Conservation (phyloP, 2,888 invertebrate genomes). For the Netelia inedita region DNA sequence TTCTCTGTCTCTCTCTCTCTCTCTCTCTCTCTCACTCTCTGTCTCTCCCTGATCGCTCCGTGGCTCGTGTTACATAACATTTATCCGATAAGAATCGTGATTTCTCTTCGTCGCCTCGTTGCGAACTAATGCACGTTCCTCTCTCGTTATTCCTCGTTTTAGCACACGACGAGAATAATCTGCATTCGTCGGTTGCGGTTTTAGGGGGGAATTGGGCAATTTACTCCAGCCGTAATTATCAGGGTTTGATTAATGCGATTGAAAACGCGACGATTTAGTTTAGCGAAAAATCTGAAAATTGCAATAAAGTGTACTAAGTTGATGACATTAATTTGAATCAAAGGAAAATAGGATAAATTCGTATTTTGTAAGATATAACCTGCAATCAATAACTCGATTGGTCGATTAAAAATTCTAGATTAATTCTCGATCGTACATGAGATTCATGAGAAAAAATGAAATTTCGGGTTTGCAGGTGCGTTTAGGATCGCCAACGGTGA, state of each 20-base stretch:
- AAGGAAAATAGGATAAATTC: too few relatives aligned
- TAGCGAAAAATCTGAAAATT: too few relatives aligned
- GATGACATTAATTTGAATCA: too few relatives aligned
- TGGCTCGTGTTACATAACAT: slow-evolving; percentile 51
- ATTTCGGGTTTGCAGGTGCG: slow-evolving; percentile 78
- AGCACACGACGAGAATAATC: too few relatives aligned
- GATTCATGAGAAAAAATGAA: slow-evolving; percentile 64
- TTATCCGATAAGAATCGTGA: slow-evolving; percentile 37
- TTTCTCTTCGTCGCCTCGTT: slow-evolving; percentile 70
- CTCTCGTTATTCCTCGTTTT: not conserved
- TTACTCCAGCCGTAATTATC: not conserved
- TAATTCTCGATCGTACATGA: too few relatives aligned
- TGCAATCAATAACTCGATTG: too few relatives aligned
- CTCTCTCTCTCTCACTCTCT: not conserved
- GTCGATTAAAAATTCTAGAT: too few relatives aligned
- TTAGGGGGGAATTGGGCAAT: not conserved
- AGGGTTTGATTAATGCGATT: not conserved
- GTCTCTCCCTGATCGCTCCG: not conserved
- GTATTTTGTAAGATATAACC: too few relatives aligned
- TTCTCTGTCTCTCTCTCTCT: not conserved
- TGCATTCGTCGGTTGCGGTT: too few relatives aligned
- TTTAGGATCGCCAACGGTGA: slow-evolving; percentile 80
- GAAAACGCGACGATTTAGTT: too few relatives aligned
- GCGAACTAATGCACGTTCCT: not conserved
- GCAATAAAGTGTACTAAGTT: too few relatives aligned